Evolutionary conservation across 2,797 vertebrate genomes (phyloP).

Genomic region (Simalia tracyae): DNA sequence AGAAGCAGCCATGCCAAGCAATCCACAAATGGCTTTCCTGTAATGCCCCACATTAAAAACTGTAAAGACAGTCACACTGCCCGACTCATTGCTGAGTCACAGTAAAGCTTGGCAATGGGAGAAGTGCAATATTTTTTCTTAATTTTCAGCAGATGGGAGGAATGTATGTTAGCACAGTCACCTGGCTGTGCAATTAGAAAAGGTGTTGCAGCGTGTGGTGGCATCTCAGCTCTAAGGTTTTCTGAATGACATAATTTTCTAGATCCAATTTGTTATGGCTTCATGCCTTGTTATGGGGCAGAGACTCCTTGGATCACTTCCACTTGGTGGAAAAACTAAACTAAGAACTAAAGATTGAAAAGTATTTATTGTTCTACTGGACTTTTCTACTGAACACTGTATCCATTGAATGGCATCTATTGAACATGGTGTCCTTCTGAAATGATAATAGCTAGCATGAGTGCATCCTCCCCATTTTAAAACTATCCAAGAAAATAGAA

Average conservation of each 20-base stretch:
- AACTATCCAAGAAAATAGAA: neutral
- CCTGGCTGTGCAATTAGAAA: neutral
- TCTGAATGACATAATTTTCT: neutral
- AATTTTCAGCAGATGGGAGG: neutral
- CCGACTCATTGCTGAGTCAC: neutral
- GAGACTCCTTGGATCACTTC: neutral
- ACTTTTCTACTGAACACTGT: neutral
- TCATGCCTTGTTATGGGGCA: neutral
- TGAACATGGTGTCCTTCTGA: neutral
- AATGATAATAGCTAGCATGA: neutral
- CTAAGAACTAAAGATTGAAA: neutral
- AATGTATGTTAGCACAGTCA: neutral
- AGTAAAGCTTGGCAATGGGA: neutral
- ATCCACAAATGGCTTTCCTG: neutral
- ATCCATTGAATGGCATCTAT: neutral
- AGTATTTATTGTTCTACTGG: neutral
- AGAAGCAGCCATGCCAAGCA: neutral
- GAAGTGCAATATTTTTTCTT: neutral
- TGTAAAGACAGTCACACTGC: neutral
- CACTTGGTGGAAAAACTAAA: neutral
- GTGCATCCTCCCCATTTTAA: neutral
- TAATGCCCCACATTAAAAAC: neutral
- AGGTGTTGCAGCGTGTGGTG: neutral
- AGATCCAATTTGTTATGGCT: neutral
- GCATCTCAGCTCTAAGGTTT: neutral